phyloP scores from a whole-genome alignment of 1,140 invertebrate genomes.

The Drosophila watanabei region DNA sequence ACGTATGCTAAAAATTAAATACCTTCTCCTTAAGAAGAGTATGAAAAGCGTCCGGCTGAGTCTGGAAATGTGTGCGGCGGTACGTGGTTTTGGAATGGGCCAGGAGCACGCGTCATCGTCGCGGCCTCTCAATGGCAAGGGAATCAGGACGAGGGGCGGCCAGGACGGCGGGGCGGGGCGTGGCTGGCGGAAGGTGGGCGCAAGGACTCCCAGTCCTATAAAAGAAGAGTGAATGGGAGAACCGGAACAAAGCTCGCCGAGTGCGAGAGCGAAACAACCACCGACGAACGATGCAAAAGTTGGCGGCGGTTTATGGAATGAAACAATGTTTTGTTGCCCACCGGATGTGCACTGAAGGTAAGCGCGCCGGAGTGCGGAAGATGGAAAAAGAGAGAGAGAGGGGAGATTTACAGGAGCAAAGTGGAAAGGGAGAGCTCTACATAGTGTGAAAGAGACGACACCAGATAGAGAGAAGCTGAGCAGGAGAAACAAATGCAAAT shows the following conservation, averaged over 20 bases:
- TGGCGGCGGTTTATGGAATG: slow-evolving; percentile 61
- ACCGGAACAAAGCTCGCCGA: slow-evolving; percentile 64
- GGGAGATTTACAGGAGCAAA: slow-evolving; percentile 8
- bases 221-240: slow-evolving; percentile 53
- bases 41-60: slow-evolving; percentile 25
- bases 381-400: background rate
- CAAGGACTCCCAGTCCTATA: slow-evolving; percentile 9
- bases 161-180: slow-evolving; percentile 11
- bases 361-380: slow-evolving; percentile 3
- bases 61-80: slow-evolving; percentile 74
- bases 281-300: slow-evolving; percentile 53
- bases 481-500: slow-evolving; percentile 64
- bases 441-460: slow-evolving; percentile 26
- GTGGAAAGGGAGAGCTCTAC: slow-evolving; percentile 2
- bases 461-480: slow-evolving; percentile 10
- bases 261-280: slow-evolving; percentile 71
- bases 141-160: slow-evolving; percentile 25
- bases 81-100: slow-evolving; percentile 49
- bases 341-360: slow-evolving; percentile 54
- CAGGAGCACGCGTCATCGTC: slow-evolving; percentile 49
- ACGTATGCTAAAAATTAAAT: background rate
- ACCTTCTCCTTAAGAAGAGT: background rate
- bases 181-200: background rate
- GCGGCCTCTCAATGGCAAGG: slow-evolving; percentile 41
- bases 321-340: slow-evolving; percentile 72